Evolutionary conservation across 2,797 vertebrate species (phyloP).

Genomic region (Tenualosa thibaudeaui): DNA sequence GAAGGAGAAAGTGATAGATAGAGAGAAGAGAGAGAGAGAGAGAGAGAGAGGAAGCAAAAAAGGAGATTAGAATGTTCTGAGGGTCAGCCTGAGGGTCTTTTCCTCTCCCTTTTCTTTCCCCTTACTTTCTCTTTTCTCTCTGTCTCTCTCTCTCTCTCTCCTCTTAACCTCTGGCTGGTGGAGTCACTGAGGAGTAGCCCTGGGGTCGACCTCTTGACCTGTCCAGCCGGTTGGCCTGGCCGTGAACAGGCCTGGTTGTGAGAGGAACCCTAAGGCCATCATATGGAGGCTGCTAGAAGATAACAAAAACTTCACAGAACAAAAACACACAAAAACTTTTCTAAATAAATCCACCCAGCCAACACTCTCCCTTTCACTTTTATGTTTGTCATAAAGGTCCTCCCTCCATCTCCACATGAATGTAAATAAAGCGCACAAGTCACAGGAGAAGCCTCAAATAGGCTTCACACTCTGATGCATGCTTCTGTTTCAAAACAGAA

Average conservation of each 20-base stretch:
- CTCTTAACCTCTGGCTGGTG: constrained; percentile 9
- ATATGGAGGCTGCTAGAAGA: neutral
- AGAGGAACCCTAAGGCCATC: neutral
- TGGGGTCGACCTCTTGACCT: neutral
- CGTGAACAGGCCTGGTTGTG: neutral
- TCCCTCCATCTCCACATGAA: neutral
- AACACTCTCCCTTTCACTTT: neutral
- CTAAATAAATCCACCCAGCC: neutral
- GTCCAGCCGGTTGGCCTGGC: constrained; percentile 6
- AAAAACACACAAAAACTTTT: no score
- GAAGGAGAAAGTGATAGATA: constrained; percentile 13
- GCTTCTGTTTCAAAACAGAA: constrained; percentile 1
- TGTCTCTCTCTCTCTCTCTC: constrained; percentile 37
- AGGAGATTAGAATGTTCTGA: constrained; percentile 24
- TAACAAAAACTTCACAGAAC: constrained; percentile 19
- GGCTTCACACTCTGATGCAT: neutral
- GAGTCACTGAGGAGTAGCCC: neutral
- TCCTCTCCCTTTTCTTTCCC: constrained; percentile 53
- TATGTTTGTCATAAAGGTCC: neutral
- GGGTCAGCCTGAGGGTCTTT: constrained; percentile 48
- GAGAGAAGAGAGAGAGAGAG: constrained; percentile 43
- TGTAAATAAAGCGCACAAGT: neutral
- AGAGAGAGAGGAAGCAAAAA: constrained; percentile 52
- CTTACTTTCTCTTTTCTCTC: constrained; percentile 35
- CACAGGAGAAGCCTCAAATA: neutral